Base-by-base conservation (phyloP, 2,888 invertebrate genomes). In the Peribatodes rhomboidaria region DNA sequence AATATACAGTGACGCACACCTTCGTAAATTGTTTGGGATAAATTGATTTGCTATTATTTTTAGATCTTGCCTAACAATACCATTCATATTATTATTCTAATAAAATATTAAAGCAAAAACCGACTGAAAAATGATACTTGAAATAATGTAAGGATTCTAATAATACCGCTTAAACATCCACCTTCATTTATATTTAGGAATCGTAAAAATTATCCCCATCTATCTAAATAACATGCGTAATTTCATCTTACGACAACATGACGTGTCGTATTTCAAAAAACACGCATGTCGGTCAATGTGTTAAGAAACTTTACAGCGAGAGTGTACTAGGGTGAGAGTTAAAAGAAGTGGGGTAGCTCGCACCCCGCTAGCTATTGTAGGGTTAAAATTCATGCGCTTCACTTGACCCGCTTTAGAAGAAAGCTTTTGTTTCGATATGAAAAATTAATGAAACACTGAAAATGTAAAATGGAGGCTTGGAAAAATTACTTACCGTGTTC, bases 371-470 rank as follows among this genome's bases (percentile, higher is more conserved):
- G 58, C 62, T 35, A 79, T 79, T 75, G 84, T 80, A 71, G 78
- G 78, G 73, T 80, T 81, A 78, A 65, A 83, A 81, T 83, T 80
- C 84, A 81, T 78, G 74, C 78, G 77, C 68, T 14, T 72, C 83
- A 75, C 89, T 90, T 86, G 90, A 89, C 90, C 90, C 77, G 80
- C 74, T 88, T 90, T 78, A 71, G 72, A 80, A 83, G 79, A 76
- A 83, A 79, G 77, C 89, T 86, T 86, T 91, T 90, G 90, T 90
- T 89, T 90, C 88, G 85, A 90, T 89, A 87, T 87, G 87, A 90
- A 88, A 89, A 87, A 89, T 86, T 86, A 88, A 83, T 78, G 77
- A 73, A 76, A 80, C 69, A 57, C 69, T 74, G 75, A 75, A 77
- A 79, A 75, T 74, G 77, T 76, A 70, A 75, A 79, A 77, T 74